Evolutionary conservation across 2,113 vertebrate genomes (phyloP).

Genomic region (Mastomys coucha): DNA sequence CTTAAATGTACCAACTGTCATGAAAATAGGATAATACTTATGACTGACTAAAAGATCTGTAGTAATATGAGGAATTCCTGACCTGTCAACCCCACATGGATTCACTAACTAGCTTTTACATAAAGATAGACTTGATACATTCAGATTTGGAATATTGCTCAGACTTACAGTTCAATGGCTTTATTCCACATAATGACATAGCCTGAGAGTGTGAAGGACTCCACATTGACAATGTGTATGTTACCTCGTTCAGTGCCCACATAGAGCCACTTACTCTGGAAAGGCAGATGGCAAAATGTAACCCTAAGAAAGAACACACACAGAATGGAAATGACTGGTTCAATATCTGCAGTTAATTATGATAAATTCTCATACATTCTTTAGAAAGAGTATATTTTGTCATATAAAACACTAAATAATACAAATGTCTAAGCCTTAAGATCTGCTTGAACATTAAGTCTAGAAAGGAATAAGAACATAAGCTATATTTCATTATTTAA

Average conservation of each 20-base stretch:
- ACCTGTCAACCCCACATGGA: conserved; percentile 24
- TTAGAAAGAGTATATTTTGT: neutral
- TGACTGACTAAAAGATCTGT: conserved; percentile 8
- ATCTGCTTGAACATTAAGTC: neutral
- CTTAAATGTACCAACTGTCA: neutral
- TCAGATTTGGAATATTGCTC: conserved; percentile 56
- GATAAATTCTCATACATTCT: neutral
- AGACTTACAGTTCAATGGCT: conserved; percentile 99
- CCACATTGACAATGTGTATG: conserved; percentile 99
- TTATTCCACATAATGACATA: conserved; percentile 99
- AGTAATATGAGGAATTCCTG: conserved; percentile 15
- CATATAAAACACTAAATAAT: conserved; percentile 50
- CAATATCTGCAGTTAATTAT: neutral
- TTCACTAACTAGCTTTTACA: neutral
- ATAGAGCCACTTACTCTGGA: conserved; percentile 99
- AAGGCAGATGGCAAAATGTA: conserved; percentile 99
- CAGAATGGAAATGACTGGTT: conserved; percentile 46
- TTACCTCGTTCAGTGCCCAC: conserved; percentile 99
- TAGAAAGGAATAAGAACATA: conserved; percentile 19
- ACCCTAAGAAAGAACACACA: conserved; percentile 90
- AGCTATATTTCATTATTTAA: conserved; percentile 1
- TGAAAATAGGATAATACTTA: neutral
- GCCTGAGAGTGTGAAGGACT: conserved; percentile 99
- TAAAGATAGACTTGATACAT: neutral
- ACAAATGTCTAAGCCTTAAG: conserved; percentile 38